Evolutionary conservation across 2,888 invertebrate genomes (phyloP).

Genomic region (Papilio protenor): DNA sequence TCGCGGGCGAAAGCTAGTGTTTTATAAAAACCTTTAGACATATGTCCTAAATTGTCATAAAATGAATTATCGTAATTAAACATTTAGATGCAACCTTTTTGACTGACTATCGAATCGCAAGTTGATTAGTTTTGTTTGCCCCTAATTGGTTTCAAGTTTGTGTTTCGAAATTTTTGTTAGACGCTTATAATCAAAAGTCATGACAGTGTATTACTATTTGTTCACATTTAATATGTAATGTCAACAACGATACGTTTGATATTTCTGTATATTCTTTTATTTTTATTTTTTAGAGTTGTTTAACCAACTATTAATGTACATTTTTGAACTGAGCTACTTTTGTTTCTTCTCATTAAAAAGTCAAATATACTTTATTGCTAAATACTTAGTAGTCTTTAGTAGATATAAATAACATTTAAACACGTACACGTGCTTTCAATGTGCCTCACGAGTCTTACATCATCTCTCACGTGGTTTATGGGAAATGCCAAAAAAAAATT

Average conservation of each 20-base stretch:
- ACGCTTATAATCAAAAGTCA: not conserved
- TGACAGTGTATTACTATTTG: not conserved
- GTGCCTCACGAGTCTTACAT: conserved; percentile 7
- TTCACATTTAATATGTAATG: not conserved
- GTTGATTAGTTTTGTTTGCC: not conserved
- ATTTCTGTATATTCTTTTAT: not conserved
- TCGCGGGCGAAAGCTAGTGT: too few species aligned
- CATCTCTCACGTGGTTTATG: conserved; percentile 8
- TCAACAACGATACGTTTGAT: not conserved
- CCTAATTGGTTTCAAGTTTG: too few species aligned
- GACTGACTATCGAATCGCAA: not conserved
- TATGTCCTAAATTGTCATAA: too few species aligned
- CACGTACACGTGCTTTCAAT: conserved; percentile 1
- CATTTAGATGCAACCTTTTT: too few species aligned
- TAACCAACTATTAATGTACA: not conserved
- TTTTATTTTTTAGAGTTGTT: not conserved
- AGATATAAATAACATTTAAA: conserved; percentile 8
- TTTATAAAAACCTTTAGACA: too few species aligned
- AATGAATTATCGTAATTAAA: too few species aligned
- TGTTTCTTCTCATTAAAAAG: not conserved
- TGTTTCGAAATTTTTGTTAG: not conserved
- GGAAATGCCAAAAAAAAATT: conserved; percentile 29
- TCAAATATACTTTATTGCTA: not conserved
- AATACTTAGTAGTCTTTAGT: not conserved
- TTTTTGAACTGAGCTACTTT: not conserved